Evolutionary conservation across 2,797 vertebrate species (phyloP), one percentile per base, ranked within the genome.

Genomic region (Peromyscus eremicus): DNA sequence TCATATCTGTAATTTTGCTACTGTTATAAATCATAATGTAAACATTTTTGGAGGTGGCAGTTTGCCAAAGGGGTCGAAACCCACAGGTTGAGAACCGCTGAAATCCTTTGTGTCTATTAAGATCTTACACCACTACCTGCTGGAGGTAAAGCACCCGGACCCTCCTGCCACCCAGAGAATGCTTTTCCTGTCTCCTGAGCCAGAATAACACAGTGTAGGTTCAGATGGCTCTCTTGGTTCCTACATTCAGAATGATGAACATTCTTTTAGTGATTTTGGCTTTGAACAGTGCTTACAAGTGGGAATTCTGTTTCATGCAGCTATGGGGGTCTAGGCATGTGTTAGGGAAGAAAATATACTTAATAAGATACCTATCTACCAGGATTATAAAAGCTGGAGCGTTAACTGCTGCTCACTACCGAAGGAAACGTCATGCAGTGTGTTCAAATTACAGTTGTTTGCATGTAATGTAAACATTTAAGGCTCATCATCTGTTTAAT

Each of bases 181-280:
- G 81, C 83, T 84, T 12, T 97, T 75, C 77, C 60, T 85, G 93
- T 55, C 91, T 88, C 64, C 77, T 52, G 94, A 91, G 89, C 13
- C 73, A 76, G 80, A 82, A 92, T 17, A 92, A 84, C 29, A 55
- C 76, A 37, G 34, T 27, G 29, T 71, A 34, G 37, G 34, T 82
- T 89, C 92, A 87, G 71, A 46, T 23, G 92, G 94, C 55, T 12
- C 40, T 75, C 60, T 49, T 34, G 52, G 82, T 17, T 94, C 16
- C 11, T 86, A 57, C 0, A 0, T 64, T 32, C n/a, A 46, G 16
- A 62, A 71, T 27, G 82, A 19, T 6, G 76, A 84, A 12, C 27
- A 6, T 43, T 64, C 6, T 92, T 66, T 21, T 1, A 85, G 4
- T 19, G 46, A 37, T 43, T 81, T 60, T 68, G 57, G 14, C 77